Base-by-base conservation (phyloP, 2,113 vertebrate species). In the Grallaria varia region DNA sequence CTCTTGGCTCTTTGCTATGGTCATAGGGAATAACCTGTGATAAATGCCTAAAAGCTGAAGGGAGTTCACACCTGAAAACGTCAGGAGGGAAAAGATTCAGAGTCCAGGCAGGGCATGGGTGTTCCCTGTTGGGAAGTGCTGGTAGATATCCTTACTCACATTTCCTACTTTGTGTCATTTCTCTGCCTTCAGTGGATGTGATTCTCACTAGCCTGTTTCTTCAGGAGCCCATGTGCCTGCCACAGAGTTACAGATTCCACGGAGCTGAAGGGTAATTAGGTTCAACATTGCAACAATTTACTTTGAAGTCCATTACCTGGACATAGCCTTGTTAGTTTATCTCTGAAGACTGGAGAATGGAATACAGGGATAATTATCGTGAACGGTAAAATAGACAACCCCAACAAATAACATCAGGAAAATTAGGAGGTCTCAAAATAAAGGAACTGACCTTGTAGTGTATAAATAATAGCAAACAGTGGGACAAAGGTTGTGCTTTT, bases 381-480 rank as follows among this genome's bases (percentile, higher is more conserved):
- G 28, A 94, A 62, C 0, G 5, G 39, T 33, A 56, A 25, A 78
- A 81, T 90, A 90, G 75, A 86, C 60, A 90, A 42, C 69, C 55
- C 7, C 17, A 75, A 68, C 63, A 93, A 92, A 94, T 88, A 95
- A 50, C 30, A 35, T 78, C 68, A 94, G 64, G 68, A 78, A 96
- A 96, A 95, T 90, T 52, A 92, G 72, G 80, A 92, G 40, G 53
- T 63, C 73, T 94, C 72, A 90, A 71, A 92, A 84, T 89, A 92
- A 91, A 88, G 33, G 25, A 94, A 90, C 27, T 87, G 90, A 84
- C 69, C 79, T 90, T 74, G 56, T 17, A 60, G 45, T 37, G 27
- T 79, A 84, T 92, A 96, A 96, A 93, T 96, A 95, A 95, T 84
- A 83, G 96, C 69, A 90, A 95, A 89, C 58, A 82, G 55, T 42